Percentiles rank a stretch among this genome's conserved stretches.
Evolutionary conservation across 1,140 invertebrate species (phyloP).

Genomic region (Brachionus paranguensis): DNA sequence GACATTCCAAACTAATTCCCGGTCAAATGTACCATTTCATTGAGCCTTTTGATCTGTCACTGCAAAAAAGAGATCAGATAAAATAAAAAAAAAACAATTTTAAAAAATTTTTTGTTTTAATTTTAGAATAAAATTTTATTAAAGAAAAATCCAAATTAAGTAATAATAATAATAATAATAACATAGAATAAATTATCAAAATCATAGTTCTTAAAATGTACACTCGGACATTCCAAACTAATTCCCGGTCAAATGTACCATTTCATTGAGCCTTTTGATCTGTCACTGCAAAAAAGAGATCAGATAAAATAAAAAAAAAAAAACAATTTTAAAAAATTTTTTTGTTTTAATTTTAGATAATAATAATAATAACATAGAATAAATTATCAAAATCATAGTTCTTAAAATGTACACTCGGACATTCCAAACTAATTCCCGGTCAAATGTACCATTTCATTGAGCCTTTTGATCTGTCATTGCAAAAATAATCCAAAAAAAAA

Average conservation of each 20-base stretch:
- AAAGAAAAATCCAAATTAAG: neutral
- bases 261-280: neutral
- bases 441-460: neutral
- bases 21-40: neutral
- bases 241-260: neutral
- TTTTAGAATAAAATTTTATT: neutral
- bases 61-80: neutral
- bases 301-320: too few species aligned
- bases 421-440: neutral
- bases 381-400: conserved; percentile 2
- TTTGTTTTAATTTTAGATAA: neutral
- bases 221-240: neutral
- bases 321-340: neutral
- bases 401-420: neutral
- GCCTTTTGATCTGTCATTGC: conserved; percentile 6
- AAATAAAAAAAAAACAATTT: too few species aligned
- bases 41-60: neutral
- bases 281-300: neutral
- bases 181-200: neutral
- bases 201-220: neutral
- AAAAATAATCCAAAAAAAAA: neutral
- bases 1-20: neutral
- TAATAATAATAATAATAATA: neutral
- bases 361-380: neutral
- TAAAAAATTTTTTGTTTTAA: too few species aligned